phyloP scores from a whole-genome alignment of 2,797 vertebrate genomes.

The Allobates femoralis region DNA sequence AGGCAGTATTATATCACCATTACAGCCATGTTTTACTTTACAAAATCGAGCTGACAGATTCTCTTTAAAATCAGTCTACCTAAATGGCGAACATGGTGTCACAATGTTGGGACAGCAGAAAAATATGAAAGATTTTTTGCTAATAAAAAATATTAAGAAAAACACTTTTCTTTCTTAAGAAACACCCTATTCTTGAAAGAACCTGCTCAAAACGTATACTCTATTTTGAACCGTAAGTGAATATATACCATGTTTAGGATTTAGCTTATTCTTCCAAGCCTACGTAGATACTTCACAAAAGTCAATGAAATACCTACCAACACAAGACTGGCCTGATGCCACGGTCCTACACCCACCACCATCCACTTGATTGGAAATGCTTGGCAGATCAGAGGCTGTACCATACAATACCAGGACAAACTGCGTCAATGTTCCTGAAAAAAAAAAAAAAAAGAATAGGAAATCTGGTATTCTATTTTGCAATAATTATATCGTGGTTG shows the following conservation, averaged over 20 bases:
- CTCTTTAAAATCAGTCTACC: too few relatives aligned
- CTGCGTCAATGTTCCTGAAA: slow-evolving; percentile 92
- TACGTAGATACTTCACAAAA: not conserved
- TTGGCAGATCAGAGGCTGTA: slow-evolving; percentile 77
- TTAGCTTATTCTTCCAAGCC: not conserved
- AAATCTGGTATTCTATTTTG: not conserved
- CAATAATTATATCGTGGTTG: not conserved
- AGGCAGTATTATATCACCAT: too few relatives aligned
- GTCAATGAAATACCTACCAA: slow-evolving; percentile 80
- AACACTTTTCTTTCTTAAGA: too few relatives aligned
- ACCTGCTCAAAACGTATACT: too few relatives aligned
- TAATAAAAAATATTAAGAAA: too few relatives aligned
- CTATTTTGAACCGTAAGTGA: too few relatives aligned
- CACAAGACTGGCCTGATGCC: slow-evolving; percentile 88
- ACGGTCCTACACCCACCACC: slow-evolving; percentile 89
- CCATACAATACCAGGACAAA: slow-evolving; percentile 92
- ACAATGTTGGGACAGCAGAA: too few relatives aligned
- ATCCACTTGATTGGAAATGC: slow-evolving; percentile 76
- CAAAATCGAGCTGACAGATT: too few relatives aligned
- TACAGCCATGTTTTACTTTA: too few relatives aligned
- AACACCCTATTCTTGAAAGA: too few relatives aligned
- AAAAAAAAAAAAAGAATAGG: not conserved
- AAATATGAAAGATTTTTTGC: too few relatives aligned
- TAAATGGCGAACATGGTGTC: too few relatives aligned
- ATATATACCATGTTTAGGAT: not conserved